Percentiles rank a stretch among this genome's conserved stretches.
Conservation (phyloP, 2,113 vertebrate species). For the Neotoma lepida region DNA sequence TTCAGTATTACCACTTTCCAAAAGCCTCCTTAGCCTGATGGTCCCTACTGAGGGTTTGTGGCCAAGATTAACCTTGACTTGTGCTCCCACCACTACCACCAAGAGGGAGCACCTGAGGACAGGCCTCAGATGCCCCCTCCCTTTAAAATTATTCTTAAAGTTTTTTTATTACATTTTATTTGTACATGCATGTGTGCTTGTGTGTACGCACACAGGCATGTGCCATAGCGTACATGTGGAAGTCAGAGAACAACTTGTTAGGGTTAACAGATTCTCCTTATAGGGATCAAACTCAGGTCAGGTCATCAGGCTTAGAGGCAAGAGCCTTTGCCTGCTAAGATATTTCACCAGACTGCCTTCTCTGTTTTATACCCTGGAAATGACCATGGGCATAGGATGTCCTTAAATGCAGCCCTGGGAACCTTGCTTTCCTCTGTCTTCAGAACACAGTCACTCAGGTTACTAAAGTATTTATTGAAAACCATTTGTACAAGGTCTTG, state of each 20-base stretch:
- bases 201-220: not conserved
- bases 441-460: not conserved
- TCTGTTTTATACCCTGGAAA: not conserved
- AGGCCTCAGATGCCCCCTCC: not conserved
- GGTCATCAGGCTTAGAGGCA: not conserved
- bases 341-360: not conserved
- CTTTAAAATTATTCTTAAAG: not conserved
- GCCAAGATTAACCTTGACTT: not conserved
- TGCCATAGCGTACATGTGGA: not conserved
- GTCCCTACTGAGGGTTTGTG: not conserved
- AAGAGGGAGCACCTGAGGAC: not conserved
- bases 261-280: not conserved
- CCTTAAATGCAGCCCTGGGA: too few species aligned
- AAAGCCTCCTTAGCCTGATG: not conserved
- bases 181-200: not conserved
- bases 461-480: conserved; percentile 84
- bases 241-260: not conserved
- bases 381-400: accelerated
- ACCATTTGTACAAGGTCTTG: conserved; percentile 72
- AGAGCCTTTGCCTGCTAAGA: not conserved
- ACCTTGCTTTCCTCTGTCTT: not conserved
- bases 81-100: not conserved
- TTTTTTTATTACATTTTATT: not conserved
- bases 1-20: not conserved
- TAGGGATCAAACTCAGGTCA: not conserved